These are phyloP conservation scores for Palythoa grandiflora DNA, from an alignment of 92 coral and sea anemone genomes.

Conservation along the genomic window DNA sequence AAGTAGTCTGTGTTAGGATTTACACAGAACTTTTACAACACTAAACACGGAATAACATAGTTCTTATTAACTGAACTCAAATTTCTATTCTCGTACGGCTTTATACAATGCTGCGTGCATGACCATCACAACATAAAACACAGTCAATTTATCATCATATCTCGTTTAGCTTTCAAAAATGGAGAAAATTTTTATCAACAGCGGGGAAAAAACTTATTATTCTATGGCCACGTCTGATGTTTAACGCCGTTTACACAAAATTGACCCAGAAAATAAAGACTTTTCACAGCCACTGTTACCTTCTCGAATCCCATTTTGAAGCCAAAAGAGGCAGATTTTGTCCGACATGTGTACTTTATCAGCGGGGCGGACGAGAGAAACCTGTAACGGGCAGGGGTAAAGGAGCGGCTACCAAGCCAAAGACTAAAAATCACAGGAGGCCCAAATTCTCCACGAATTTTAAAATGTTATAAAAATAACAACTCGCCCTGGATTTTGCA, in stretches of 20 bases:
- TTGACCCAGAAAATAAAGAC: neutral
- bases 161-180: neutral
- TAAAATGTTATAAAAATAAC: too few species aligned
- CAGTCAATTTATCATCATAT: neutral
- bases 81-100: too few species aligned
- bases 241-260: neutral
- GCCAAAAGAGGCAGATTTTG: constrained; percentile 84
- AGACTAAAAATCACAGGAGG: neutral
- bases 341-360: constrained; percentile 72
- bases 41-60: neutral
- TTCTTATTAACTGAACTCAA: neutral
- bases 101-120: constrained; percentile 15
- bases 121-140: neutral
- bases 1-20: neutral
- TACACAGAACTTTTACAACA: neutral
- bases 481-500: too few species aligned
- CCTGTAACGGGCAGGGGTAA: constrained; percentile 46
- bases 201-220: neutral
- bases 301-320: constrained; percentile 97
- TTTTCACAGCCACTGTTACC: constrained; percentile 62
- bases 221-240: neutral
- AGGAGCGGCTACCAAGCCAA: constrained; percentile 53
- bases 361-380: constrained; percentile 82
- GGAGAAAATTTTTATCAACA: neutral
- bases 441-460: neutral